These are phyloP conservation scores for Amphiduros pacificus DNA, from an alignment of 2,888 invertebrate species.

Conservation along the genomic window DNA sequence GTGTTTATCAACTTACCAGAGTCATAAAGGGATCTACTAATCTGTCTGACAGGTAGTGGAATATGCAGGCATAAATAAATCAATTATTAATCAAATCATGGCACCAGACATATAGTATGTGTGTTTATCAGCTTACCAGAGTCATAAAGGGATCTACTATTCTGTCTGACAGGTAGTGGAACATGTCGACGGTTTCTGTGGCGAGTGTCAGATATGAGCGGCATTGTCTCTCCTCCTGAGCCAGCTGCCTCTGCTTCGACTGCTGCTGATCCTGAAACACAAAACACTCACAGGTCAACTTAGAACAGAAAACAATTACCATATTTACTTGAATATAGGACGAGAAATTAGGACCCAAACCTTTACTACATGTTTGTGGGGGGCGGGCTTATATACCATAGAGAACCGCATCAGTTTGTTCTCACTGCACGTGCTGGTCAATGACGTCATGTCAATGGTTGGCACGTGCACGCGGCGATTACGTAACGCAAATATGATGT, in stretches of 20 bases:
- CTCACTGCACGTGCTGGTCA: no score
- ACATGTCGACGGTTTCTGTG: constrained; percentile 96
- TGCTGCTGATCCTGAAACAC: constrained; percentile 58
- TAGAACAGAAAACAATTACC: constrained; percentile 32
- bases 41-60: constrained; percentile 86
- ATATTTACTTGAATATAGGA: constrained; percentile 57
- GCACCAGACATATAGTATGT: no score
- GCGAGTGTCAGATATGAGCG: constrained; percentile 85
- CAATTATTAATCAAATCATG: no score
- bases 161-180: constrained; percentile 88
- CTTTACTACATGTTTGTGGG: no score
- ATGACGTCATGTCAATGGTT: no score
- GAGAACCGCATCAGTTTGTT: no score
- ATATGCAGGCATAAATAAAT: no score
- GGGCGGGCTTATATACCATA: no score
- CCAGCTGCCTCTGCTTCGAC: constrained; percentile 56
- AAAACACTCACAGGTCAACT: neutral
- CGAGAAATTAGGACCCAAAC: neutral
- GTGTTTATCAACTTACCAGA: no score
- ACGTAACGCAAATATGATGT: no score
- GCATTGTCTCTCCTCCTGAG: constrained; percentile 58
- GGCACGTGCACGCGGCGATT: no score
- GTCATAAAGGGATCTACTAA: constrained; percentile 93
- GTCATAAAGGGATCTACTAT: constrained; percentile 93
- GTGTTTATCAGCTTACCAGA: no score